Percentiles rank a stretch among this genome's conserved stretches.
phyloP scores from a whole-genome alignment of 1,140 invertebrate species.

The Pseudomyrmex pallidus region DNA sequence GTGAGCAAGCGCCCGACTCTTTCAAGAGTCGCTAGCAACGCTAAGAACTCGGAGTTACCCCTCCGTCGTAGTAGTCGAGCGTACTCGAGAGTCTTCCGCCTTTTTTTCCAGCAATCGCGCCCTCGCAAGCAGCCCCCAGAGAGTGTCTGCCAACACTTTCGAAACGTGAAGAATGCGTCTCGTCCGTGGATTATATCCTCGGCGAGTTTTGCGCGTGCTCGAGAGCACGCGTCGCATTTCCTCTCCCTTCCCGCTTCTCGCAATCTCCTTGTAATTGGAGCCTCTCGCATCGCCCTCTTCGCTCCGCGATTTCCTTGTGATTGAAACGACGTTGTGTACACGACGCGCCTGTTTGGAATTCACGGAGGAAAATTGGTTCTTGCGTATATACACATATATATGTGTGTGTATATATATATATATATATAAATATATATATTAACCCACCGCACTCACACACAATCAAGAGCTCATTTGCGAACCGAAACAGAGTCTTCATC shows the following conservation, averaged over 20 bases:
- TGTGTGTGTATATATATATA: too few relatives aligned
- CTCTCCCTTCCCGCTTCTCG: constrained; percentile 33
- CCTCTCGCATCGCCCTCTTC: neutral
- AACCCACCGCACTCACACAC: neutral
- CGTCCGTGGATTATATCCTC: constrained; percentile 44
- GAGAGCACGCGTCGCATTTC: constrained; percentile 35
- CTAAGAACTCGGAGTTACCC: neutral
- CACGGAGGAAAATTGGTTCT: constrained; percentile 36
- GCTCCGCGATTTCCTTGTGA: constrained; percentile 44
- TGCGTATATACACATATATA: too few relatives aligned
- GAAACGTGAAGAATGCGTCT: constrained; percentile 51
- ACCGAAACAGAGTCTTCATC: constrained; percentile 5
- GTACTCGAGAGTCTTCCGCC: constrained; percentile 13
- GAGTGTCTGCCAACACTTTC: constrained; percentile 42
- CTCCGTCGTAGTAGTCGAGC: neutral
- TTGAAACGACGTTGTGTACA: constrained; percentile 31
- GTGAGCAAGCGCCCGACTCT: neutral
- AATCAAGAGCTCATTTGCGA: constrained; percentile 23
- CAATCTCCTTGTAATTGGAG: constrained; percentile 57
- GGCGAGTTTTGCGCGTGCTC: constrained; percentile 39
- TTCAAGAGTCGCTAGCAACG: neutral
- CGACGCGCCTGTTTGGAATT: constrained; percentile 23
- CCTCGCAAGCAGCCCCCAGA: neutral
- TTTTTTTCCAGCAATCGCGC: constrained; percentile 18
- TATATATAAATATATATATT: neutral